Conservation (phyloP, 2,113 vertebrate species). For the Hippoglossus stenolepis region DNA sequence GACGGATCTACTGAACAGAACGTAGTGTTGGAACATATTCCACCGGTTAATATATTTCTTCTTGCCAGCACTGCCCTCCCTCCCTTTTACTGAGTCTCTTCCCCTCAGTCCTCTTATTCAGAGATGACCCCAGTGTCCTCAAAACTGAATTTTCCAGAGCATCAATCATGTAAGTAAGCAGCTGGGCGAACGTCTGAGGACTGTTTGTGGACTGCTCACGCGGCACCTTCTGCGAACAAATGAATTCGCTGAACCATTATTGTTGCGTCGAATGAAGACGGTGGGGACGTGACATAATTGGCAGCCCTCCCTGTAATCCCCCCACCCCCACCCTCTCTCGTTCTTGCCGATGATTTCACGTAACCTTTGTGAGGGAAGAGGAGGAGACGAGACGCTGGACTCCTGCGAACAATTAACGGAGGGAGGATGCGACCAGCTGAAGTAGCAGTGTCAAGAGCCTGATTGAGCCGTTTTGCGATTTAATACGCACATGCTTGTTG, state of each 20-base stretch:
- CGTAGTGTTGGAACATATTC: background rate
- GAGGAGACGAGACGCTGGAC: conserved; percentile 32
- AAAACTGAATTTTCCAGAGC: conserved; percentile 37
- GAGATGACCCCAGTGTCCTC: conserved; percentile 29
- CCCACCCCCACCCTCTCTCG: background rate
- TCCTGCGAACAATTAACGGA: conserved; percentile 26
- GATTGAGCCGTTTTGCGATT: conserved; percentile 55
- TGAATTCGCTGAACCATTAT: conserved; percentile 22
- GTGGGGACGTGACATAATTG: conserved; percentile 13
- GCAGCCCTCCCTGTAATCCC: background rate
- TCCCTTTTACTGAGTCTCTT: background rate
- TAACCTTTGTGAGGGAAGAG: conserved; percentile 43
- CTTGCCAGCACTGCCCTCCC: background rate
- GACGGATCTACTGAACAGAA: conserved; percentile 8
- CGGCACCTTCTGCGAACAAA: conserved; percentile 42
- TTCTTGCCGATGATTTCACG: background rate
- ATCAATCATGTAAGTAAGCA: conserved; percentile 34
- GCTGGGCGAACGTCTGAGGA: conserved; percentile 11
- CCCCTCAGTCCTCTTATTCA: conserved; percentile 30
- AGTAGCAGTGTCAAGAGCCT: conserved; percentile 44
- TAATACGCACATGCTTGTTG: conserved; percentile 29
- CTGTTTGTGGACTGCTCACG: conserved; percentile 14
- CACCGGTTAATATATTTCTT: conserved; percentile 20
- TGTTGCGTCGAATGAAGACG: conserved; percentile 15
- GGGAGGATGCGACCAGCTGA: conserved; percentile 33